A percentile compares a stretch with the other conserved stretches of the same genome.
phyloP scores from a whole-genome alignment of 2,888 invertebrate genomes.

The Diarsia mendica region DNA sequence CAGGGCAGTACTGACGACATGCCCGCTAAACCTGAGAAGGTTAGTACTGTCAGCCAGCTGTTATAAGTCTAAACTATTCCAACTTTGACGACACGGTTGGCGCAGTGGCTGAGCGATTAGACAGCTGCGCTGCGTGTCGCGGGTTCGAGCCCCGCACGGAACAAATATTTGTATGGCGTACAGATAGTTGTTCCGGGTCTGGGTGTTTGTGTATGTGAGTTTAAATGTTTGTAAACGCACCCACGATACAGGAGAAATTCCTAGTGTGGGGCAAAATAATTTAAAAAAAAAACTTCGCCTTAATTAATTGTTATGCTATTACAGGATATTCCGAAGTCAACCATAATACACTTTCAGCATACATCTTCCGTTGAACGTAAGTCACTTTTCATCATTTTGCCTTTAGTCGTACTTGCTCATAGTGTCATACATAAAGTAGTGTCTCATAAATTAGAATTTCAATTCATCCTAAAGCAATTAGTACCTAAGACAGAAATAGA shows the following conservation, averaged over 20 bases:
- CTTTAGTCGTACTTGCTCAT: background rate
- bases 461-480: background rate
- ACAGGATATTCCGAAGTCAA: background rate
- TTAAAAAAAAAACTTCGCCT: background rate
- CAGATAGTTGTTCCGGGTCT: too few species aligned
- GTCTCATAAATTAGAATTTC: too few species aligned
- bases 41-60: slow-evolving; percentile 8
- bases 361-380: background rate
- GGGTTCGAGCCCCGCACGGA: too few species aligned
- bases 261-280: too few species aligned
- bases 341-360: too few species aligned
- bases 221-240: too few species aligned
- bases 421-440: background rate
- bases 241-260: too few species aligned
- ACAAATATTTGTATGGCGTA: too few species aligned
- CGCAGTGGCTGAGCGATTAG: too few species aligned
- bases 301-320: background rate
- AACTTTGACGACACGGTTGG: background rate
- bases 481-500: background rate
- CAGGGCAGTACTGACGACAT: slow-evolving; percentile 58
- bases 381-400: background rate
- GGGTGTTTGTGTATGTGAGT: too few species aligned
- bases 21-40: background rate
- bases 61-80: background rate
- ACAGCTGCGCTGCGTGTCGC: too few species aligned